Conservation (phyloP, 1,140 invertebrate species). For the Trichoplusia ni region DNA sequence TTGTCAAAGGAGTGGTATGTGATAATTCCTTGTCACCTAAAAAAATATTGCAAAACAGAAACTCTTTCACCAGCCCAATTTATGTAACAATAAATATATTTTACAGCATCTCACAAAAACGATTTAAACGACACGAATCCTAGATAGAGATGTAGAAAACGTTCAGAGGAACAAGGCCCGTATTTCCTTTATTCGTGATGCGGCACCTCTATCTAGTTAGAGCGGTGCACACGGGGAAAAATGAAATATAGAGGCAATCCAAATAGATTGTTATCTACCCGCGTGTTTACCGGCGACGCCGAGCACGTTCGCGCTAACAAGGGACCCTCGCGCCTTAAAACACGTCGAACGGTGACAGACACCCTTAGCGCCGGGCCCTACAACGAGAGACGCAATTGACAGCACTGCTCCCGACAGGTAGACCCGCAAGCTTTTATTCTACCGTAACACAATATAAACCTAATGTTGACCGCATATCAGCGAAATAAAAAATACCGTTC, state of each 20-base stretch:
- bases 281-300: slow-evolving; percentile 78
- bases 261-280: slow-evolving; percentile 82
- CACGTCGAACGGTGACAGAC: slow-evolving; percentile 58
- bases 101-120: neutral
- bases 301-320: slow-evolving; percentile 79
- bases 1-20: too few relatives aligned
- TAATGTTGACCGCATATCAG: slow-evolving; percentile 1
- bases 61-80: neutral
- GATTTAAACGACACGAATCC: slow-evolving; percentile 4
- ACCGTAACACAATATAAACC: slow-evolving; percentile 30
- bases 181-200: slow-evolving; percentile 69
- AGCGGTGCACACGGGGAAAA: slow-evolving; percentile 72
- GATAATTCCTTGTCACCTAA: too few relatives aligned
- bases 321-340: slow-evolving; percentile 57
- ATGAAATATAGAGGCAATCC: slow-evolving; percentile 82
- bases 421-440: slow-evolving; percentile 48
- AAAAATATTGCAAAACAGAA: neutral
- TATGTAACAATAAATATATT: too few relatives aligned
- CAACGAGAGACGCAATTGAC: slow-evolving; percentile 49
- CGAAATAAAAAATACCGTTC: too few relatives aligned
- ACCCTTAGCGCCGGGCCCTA: slow-evolving; percentile 60
- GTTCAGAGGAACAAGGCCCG: slow-evolving; percentile 60
- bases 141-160: slow-evolving; percentile 14
- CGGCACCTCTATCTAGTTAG: slow-evolving; percentile 77
- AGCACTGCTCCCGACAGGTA: slow-evolving; percentile 71